Conservation (phyloP, 2,888 invertebrate species). For the Rhimphoctona megacephalus region DNA sequence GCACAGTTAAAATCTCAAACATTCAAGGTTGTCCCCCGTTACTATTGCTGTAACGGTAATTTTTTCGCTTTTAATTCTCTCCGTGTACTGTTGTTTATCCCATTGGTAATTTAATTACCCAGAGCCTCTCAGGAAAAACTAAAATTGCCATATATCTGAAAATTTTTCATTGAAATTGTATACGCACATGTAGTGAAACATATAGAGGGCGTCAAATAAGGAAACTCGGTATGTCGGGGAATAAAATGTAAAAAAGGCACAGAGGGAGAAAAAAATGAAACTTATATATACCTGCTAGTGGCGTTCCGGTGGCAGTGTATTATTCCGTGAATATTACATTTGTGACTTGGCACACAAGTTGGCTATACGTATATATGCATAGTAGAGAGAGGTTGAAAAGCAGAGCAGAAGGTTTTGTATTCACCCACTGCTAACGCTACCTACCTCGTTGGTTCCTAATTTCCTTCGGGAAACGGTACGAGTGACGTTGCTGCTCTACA, state of each 20-base stretch:
- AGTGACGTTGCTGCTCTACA: slow-evolving; percentile 76
- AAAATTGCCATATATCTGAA: not conserved
- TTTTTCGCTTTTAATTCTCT: no score
- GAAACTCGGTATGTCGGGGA: slow-evolving; percentile 17
- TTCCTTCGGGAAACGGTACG: slow-evolving; percentile 84
- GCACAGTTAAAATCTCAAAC: no score
- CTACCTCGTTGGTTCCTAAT: slow-evolving; percentile 81
- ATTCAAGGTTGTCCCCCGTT: no score
- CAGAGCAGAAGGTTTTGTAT: slow-evolving; percentile 74
- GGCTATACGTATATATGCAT: slow-evolving; percentile 56
- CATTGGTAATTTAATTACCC: not conserved
- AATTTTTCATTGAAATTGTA: slow-evolving; percentile 36
- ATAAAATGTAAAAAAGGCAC: slow-evolving; percentile 49
- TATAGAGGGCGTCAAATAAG: slow-evolving; percentile 15
- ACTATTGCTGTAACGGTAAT: no score
- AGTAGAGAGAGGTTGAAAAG: slow-evolving; percentile 70
- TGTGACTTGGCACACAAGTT: slow-evolving; percentile 80
- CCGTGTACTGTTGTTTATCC: not conserved
- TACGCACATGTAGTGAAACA: slow-evolving; percentile 2
- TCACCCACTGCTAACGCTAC: slow-evolving; percentile 47
- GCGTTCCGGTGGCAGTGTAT: slow-evolving; percentile 73
- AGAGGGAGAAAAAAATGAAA: slow-evolving; percentile 60
- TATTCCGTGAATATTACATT: slow-evolving; percentile 84
- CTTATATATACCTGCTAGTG: slow-evolving; percentile 25
- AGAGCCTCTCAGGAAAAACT: not conserved